phyloP scores from a whole-genome alignment of 2,888 invertebrate species.

The Callyntrura guangdongensis region DNA sequence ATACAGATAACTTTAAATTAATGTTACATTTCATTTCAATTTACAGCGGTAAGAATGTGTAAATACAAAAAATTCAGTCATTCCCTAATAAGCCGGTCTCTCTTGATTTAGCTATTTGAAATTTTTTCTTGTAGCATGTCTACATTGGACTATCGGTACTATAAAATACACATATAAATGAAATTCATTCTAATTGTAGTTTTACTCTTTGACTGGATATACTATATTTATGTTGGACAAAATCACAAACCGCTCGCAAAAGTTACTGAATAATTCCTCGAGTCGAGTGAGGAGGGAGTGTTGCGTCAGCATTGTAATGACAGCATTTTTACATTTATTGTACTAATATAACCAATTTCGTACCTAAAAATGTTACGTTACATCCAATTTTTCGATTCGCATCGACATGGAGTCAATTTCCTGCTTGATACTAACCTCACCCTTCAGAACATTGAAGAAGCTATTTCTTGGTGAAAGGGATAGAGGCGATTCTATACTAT shows the following conservation, averaged over 20 bases:
- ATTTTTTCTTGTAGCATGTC: too few species aligned
- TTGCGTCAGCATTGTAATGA: not conserved
- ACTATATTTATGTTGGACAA: conserved; percentile 34
- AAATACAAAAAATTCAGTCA: not conserved
- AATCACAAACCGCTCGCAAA: conserved; percentile 68
- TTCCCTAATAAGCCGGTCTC: not conserved
- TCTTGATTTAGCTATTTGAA: not conserved
- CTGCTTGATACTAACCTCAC: conserved; percentile 81
- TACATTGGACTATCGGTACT: not conserved
- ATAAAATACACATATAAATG: conserved; percentile 5
- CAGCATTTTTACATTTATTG: conserved; percentile 44
- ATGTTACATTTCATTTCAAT: too few species aligned
- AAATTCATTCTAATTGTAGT: not conserved
- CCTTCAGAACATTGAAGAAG: conserved; percentile 79
- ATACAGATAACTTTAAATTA: too few species aligned
- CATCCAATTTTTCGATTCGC: conserved; percentile 83
- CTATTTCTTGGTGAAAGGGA: conserved; percentile 77
- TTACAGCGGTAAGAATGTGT: not conserved
- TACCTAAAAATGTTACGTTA: conserved; percentile 76
- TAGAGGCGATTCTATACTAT: conserved; percentile 79
- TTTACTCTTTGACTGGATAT: conserved; percentile 28
- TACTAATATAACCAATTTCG: conserved; percentile 52
- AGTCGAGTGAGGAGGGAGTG: conserved; percentile 51
- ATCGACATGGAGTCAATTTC: conserved; percentile 84
- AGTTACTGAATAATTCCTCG: conserved; percentile 32